These are phyloP conservation scores for Adrianichthys oophorus DNA, from an alignment of 2,797 vertebrate species.

Conservation along the genomic window DNA sequence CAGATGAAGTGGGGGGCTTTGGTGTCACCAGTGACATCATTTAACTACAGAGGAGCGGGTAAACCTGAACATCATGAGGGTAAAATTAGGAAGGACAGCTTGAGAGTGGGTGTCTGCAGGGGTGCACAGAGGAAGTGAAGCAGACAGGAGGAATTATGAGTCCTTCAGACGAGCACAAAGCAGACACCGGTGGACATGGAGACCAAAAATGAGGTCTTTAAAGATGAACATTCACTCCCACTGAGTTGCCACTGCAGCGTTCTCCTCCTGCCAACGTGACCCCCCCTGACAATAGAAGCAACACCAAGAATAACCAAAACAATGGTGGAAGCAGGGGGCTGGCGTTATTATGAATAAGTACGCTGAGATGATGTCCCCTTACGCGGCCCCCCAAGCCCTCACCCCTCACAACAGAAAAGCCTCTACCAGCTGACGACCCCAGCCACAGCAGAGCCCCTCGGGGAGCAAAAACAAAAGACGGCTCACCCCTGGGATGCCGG, in stretches of 20 bases:
- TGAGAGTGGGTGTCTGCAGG: constrained; percentile 5
- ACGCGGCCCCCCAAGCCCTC: constrained; percentile 12
- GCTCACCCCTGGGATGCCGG: constrained; percentile 55
- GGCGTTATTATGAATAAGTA: constrained; percentile 45
- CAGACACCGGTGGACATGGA: constrained; percentile 41
- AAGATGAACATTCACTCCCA: constrained; percentile 13
- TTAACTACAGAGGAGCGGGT: constrained; percentile 29
- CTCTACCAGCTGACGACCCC: constrained; percentile 62
- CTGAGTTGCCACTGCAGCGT: constrained; percentile 19
- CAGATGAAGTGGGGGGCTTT: constrained; percentile 70
- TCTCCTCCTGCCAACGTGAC: constrained; percentile 24
- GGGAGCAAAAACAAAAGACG: constrained; percentile 43
- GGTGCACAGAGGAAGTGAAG: constrained; percentile 38
- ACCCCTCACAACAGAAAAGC: constrained; percentile 26
- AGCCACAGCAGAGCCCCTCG: constrained; percentile 45
- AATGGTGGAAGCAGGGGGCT: constrained; percentile 40
- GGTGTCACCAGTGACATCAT: constrained; percentile 59
- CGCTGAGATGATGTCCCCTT: constrained; percentile 38
- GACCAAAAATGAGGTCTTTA: constrained; percentile 14
- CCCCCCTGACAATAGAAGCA: constrained; percentile 56
- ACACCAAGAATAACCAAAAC: constrained; percentile 48
- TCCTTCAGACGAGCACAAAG: constrained; percentile 28
- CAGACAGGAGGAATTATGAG: constrained; percentile 12
- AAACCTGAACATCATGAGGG: constrained; percentile 20
- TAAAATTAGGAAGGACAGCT: constrained; percentile 18